phyloP scores from a whole-genome alignment of 2,888 invertebrate species.

The Cheilosia grossa region DNA sequence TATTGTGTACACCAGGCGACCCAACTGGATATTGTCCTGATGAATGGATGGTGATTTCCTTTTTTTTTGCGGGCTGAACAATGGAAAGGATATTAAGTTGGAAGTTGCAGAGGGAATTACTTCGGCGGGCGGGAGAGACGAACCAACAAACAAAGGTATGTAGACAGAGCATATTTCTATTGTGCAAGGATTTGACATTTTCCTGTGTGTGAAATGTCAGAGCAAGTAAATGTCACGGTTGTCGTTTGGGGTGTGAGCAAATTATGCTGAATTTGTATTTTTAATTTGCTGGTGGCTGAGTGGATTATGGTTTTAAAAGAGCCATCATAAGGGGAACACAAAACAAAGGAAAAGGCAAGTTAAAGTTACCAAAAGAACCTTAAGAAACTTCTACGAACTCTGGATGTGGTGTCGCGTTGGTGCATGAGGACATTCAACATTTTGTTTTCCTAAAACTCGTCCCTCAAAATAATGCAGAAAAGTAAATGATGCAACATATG shows the following conservation, averaged over 20 bases:
- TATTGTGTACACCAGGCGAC: not conserved
- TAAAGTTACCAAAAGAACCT: too few relatives aligned
- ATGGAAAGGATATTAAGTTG: constrained; percentile 51
- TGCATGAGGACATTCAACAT: too few relatives aligned
- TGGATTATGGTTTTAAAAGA: not conserved
- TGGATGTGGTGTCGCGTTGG: too few relatives aligned
- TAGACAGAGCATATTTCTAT: constrained; percentile 9
- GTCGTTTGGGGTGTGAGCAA: not conserved
- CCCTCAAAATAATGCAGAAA: too few relatives aligned
- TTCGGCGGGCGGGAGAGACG: not conserved
- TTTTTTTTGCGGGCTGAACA: constrained; percentile 42
- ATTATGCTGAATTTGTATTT: not conserved
- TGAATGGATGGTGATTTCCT: constrained; percentile 34
- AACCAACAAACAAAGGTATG: not conserved
- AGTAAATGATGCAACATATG: too few relatives aligned
- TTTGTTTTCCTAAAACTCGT: too few relatives aligned
- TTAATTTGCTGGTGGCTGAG: not conserved
- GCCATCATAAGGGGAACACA: too few relatives aligned
- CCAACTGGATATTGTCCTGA: constrained; percentile 15
- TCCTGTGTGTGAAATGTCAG: constrained; percentile 25
- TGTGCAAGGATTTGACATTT: constrained; percentile 30
- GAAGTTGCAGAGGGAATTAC: constrained; percentile 21
- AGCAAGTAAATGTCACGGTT: constrained; percentile 14
- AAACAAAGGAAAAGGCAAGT: too few relatives aligned
- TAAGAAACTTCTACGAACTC: too few relatives aligned